Conservation (phyloP, 2,797 vertebrate genomes). For the Sebastes ruberrimus region DNA sequence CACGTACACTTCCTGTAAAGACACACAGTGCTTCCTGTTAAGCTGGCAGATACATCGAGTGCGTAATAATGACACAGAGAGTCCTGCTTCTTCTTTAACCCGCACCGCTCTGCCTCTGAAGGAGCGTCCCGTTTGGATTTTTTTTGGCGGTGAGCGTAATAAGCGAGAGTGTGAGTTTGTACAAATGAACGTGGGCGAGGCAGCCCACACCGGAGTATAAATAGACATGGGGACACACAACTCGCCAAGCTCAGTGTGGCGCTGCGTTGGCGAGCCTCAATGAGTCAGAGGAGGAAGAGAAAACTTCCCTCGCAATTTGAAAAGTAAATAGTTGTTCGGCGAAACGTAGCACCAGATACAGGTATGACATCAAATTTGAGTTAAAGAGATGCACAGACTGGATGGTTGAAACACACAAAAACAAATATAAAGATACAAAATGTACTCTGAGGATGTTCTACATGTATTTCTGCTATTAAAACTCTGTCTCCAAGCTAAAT, state of each 20-base stretch:
- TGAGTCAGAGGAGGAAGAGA: conserved; percentile 59
- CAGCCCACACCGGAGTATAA: conserved; percentile 53
- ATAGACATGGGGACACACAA: conserved; percentile 60
- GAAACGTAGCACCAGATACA: neutral
- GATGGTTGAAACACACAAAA: neutral
- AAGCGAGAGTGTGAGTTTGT: conserved; percentile 40
- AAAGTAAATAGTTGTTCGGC: neutral
- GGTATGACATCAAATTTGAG: neutral
- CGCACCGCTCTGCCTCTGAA: neutral
- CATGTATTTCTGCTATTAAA: neutral
- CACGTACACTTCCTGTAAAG: conserved; percentile 94
- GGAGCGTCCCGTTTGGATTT: conserved; percentile 14
- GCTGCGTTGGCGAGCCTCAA: conserved; percentile 47
- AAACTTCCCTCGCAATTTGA: neutral
- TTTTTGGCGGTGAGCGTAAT: neutral
- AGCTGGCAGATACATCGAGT: conserved; percentile 3
- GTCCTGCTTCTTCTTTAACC: neutral
- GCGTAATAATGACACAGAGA: conserved; percentile 15
- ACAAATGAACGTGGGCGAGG: conserved; percentile 46
- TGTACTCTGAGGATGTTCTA: neutral
- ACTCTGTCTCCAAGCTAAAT: no score
- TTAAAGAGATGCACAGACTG: neutral
- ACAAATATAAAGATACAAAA: neutral
- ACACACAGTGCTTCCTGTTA: conserved; percentile 39
- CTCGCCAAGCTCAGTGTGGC: conserved; percentile 39